Base-by-base conservation (phyloP, 2,888 invertebrate genomes). In the Baccha elongata region DNA sequence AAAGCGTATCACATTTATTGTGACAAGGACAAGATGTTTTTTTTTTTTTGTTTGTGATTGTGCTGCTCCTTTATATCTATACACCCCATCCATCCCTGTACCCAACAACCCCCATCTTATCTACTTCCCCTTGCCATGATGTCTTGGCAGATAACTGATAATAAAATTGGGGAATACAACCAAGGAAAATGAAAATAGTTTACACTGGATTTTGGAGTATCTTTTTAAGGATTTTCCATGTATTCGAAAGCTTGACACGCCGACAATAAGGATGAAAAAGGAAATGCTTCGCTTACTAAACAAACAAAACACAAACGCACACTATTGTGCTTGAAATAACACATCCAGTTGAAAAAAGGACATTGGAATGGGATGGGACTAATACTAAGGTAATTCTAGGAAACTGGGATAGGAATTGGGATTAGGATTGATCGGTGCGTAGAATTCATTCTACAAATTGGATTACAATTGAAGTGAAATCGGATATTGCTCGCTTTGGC, bases 391-490 rank as follows among this genome's bases (percentile, higher is more conserved):
- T n/a, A n/a, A 32, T 29, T 15, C 17, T 40, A 21, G 40, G 69
- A 64, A 23, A 37, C 32, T 42, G 32, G 58, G 35, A 42, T 48
- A 48, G 40, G 26, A 58, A 58, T 58, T 58, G 40, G 58, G 58
- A 58, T 58, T 52, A 35, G 48, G 44, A 55, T 55, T 48, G 64
- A 52, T 58, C 46, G 78, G 83, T 83, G 83, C 72, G 83, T 78
- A 72, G 83, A 83, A 78, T 73, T 60, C 64, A 83, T 83, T 78
- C 64, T 64, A 67, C 73, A 89, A 89, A 89, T 89, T 89, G 89
- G 89, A 89, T 89, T 89, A 89, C 88, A 90, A 89, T 89, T 90
- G 89, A 88, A 88, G 86, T 88, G 88, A 89, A 89, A 89, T 89
- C 89, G 88, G 89, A 89, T 89, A 88, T 89, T 85, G 88, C 87